Evolutionary conservation across 2,888 invertebrate species (phyloP).

Genomic region (Acholoe squamosa): DNA sequence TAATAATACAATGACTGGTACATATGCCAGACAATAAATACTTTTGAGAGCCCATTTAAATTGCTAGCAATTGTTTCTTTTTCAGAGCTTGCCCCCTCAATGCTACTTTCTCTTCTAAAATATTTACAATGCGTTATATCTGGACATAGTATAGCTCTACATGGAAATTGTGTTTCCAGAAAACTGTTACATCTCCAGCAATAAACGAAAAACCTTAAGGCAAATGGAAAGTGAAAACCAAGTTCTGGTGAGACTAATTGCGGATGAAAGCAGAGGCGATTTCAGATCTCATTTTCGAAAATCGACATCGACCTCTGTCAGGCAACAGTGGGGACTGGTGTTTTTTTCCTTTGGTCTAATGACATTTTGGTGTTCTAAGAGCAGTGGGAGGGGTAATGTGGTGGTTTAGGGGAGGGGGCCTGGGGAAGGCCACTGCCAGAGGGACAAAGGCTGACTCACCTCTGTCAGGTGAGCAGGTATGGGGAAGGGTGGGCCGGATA

Average conservation of each 20-base stretch:
- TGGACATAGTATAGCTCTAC: no score
- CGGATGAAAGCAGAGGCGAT: conserved; percentile 32
- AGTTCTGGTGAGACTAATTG: not conserved
- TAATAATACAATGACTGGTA: no score
- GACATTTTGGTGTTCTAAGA: not conserved
- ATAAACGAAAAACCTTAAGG: not conserved
- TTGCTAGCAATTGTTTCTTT: no score
- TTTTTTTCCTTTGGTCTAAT: conserved; percentile 2
- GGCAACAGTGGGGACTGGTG: not conserved
- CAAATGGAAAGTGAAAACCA: not conserved
- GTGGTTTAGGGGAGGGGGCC: not conserved
- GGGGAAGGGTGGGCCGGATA: not conserved
- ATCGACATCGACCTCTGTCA: conserved; percentile 19
- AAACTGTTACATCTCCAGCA: no score
- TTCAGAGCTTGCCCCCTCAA: no score
- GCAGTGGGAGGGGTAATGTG: not conserved
- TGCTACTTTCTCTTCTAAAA: no score
- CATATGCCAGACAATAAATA: no score
- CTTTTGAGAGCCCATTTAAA: no score
- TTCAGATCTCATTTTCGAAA: conserved; percentile 50
- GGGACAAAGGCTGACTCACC: not conserved
- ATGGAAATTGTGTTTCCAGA: no score
- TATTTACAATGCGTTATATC: no score
- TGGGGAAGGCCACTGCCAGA: not conserved
- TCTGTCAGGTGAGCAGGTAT: not conserved